These are phyloP conservation scores for Physeter macrocephalus DNA, from an alignment of 2,113 vertebrate species.

Conservation along the genomic window DNA sequence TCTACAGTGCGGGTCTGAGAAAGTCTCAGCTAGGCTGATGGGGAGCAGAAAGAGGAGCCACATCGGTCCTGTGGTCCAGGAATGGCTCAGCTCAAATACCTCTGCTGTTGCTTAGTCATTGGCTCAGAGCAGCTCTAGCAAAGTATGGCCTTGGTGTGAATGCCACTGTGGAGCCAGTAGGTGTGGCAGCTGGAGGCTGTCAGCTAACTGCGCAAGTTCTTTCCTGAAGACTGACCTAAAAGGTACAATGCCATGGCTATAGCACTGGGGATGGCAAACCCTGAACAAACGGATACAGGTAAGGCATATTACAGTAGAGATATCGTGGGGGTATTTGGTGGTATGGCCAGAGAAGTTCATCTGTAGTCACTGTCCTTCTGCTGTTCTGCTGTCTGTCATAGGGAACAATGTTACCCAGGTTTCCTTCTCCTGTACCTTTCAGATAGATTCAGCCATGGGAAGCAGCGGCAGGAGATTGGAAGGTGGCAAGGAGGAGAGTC, in stretches of 20 bases:
- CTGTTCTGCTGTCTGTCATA: background rate
- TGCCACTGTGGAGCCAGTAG: background rate
- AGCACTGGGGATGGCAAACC: background rate
- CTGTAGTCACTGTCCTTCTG: background rate
- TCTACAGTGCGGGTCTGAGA: too few species aligned
- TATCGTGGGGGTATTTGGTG: background rate
- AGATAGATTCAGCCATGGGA: background rate
- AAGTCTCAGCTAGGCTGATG: background rate
- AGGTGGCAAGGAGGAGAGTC: background rate
- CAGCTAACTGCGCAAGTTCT: background rate
- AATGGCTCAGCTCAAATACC: background rate
- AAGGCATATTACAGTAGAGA: background rate
- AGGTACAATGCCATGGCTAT: background rate
- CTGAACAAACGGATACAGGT: background rate
- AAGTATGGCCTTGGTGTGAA: background rate
- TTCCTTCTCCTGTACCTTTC: background rate
- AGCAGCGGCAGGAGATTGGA: background rate
- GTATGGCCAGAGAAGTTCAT: background rate
- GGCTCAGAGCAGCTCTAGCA: background rate
- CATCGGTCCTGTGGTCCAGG: background rate
- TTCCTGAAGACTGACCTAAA: background rate
- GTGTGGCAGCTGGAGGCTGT: background rate
- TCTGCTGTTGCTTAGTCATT: background rate
- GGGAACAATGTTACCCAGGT: background rate
- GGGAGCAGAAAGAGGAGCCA: background rate